Conservation (phyloP, 2,888 invertebrate species). For the Cataglyphis rosenhaueri region DNA sequence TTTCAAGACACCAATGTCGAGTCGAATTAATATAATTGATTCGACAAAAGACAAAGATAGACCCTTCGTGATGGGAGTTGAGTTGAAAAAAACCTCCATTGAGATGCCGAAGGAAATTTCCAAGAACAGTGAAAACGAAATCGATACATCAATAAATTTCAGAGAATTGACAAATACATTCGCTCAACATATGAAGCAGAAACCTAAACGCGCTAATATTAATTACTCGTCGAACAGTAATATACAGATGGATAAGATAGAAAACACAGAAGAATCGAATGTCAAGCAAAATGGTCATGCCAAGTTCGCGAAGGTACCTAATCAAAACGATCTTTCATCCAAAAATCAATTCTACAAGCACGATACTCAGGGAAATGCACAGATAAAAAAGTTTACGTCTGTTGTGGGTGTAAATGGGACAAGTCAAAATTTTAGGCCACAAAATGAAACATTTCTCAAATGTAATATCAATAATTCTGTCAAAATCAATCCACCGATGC, state of each 20-base stretch:
- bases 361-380: constrained; percentile 27
- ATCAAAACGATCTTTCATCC: neutral
- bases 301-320: neutral
- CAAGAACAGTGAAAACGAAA: constrained; percentile 54
- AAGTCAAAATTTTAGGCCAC: constrained; percentile 3
- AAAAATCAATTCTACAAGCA: constrained; percentile 41
- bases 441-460: constrained; percentile 37
- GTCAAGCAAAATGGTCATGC: constrained; percentile 65
- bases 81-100: constrained; percentile 66
- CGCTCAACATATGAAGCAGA: constrained; percentile 77
- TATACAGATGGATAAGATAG: constrained; percentile 50
- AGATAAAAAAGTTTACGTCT: constrained; percentile 75
- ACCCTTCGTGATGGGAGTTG: constrained; percentile 73
- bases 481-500: constrained; percentile 65
- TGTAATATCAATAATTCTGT: constrained; percentile 49
- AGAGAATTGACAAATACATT: constrained; percentile 80
- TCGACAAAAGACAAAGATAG: constrained; percentile 57
- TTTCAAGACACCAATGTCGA: constrained; percentile 68
- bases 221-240: constrained; percentile 74
- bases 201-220: constrained; percentile 67
- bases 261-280: constrained; percentile 42
- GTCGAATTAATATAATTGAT: constrained; percentile 55
- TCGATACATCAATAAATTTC: constrained; percentile 77
- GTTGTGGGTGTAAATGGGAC: constrained; percentile 75
- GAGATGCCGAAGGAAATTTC: constrained; percentile 31